Base-by-base conservation (phyloP, 2,888 invertebrate species). In the Trissolcus brochymenae region DNA sequence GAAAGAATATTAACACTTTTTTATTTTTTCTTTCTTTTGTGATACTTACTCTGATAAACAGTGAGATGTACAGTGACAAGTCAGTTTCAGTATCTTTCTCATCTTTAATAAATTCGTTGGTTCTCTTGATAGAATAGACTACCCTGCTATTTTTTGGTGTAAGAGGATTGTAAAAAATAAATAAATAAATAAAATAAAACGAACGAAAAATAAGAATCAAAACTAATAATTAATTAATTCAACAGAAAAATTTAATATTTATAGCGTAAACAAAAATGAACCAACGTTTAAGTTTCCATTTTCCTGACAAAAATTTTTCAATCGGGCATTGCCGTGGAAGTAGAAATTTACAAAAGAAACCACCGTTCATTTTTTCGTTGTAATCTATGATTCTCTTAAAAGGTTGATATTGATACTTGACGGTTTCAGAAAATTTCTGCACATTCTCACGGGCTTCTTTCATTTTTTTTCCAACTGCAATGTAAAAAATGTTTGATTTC, bases 221-320 rank as follows among this genome's bases (percentile, higher is more conserved):
- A n/a, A n/a, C n/a, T n/a, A n/a, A n/a, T n/a, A n/a, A 25, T 59
- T 21, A 46, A 61, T 50, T 0, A n/a, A n/a, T n/a, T n/a, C n/a
- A n/a, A 41, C 29, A 50, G 2, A 29, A 49, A 60, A 49, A 13
- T 14, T 46, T 14, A 46, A 46, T 14, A 14, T 2, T 46, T 16
- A 51, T 41, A 9, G 6, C 43, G 25, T 29, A 43, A 46, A 16
- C 35, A 51, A 67, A 49, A 51, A 17, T 51, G 3, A 14, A 14
- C 9, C 3, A 16, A 89, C 89, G 86, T 68, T 84, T 82, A 51
- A 89, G 87, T 65, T 87, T 88, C 89, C 89, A 89, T 49, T 87
- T 83, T 80, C 87, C 87, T 2, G 85, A 85, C 40, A 86, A 79
- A 25, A 85, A 84, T 57, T 85, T 85, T 51, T 86, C 83, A 51